phyloP scores from a whole-genome alignment of 1,140 invertebrate species.

The Bactericera cockerelli region DNA sequence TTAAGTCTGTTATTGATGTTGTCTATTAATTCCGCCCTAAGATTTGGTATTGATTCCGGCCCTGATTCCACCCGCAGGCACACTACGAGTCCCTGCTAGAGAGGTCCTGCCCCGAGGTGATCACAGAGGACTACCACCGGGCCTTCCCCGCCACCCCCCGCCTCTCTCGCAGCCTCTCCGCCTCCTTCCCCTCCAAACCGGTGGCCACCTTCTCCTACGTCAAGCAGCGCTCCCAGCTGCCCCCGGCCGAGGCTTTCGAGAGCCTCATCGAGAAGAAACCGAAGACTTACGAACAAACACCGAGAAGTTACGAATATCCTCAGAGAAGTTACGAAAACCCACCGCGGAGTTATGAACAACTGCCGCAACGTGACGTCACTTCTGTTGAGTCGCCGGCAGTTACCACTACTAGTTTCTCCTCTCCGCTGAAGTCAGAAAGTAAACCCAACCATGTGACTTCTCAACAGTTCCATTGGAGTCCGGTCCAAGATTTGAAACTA shows the following conservation, averaged over 20 bases:
- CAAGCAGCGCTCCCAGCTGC: neutral
- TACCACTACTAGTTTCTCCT: neutral
- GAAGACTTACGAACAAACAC: neutral
- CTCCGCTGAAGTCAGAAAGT: neutral
- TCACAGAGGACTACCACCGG: neutral
- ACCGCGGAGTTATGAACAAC: too few relatives aligned
- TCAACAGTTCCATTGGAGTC: too few relatives aligned
- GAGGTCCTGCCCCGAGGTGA: neutral
- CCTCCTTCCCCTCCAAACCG: neutral
- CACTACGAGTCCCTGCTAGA: constrained; percentile 3
- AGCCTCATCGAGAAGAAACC: neutral
- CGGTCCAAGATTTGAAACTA: too few relatives aligned
- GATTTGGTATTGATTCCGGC: too few relatives aligned
- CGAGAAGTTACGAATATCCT: too few relatives aligned
- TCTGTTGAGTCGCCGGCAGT: neutral
- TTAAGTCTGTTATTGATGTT: too few relatives aligned
- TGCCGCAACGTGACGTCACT: too few relatives aligned
- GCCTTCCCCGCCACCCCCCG: neutral
- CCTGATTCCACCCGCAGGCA: too few relatives aligned
- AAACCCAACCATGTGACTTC: too few relatives aligned
- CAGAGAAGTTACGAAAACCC: neutral
- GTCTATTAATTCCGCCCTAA: too few relatives aligned
- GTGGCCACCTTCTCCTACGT: neutral
- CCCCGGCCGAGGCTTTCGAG: neutral
- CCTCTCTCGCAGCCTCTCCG: neutral